Base-by-base conservation (phyloP, 1,140 invertebrate species). In the Aphelinus atriplicis region DNA sequence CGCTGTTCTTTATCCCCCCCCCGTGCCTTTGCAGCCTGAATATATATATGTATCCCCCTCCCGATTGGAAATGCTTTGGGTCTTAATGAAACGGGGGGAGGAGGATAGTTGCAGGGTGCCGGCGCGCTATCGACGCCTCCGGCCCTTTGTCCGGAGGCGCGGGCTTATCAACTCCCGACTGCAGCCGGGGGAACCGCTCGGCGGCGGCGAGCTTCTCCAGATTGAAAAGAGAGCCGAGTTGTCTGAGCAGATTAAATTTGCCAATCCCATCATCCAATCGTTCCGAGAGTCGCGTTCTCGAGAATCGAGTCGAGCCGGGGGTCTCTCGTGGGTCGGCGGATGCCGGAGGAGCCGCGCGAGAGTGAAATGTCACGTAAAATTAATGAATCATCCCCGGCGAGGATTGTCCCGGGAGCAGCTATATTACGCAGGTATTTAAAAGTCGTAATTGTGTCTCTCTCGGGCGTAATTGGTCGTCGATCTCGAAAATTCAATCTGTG, bases 11-110 rank as follows among this genome's bases (percentile, higher is more conserved):
- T 26, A 26, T 26, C 26, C 26, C 26, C 26, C 26, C 26, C 26
- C 26, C 26, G 26, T 26, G 55, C 56, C 3, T 26, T 26, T 47
- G 60, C 62, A 62, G 66, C 57, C 67, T 75, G 78, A 80, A 79
- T 78, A 81, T 78, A 81, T 78, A 26, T 26, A 26, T 26, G 26
- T 26, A 26, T 26, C 26, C 26, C 26, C 26, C 26, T 69, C 72
- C 77, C 72, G 75, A 73, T 66, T 72, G 71, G 68, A 64, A 71
- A 65, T 73, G 58, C 62, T 71, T 57, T 53, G 50, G 62, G 48
- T 71, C 69, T 71, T 70, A 75, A 66, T 68, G 62, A 71, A 71
- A 76, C 53, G 62, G 69, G 69, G 66, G 47, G 63, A 63, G 48
- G 69, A 63, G 42, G 69, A 63, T 71, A 63, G 69, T 63, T 61